These are phyloP conservation scores for Phataginus tetradactyla DNA, from an alignment of 2,797 vertebrate genomes.

Conservation along the genomic window DNA sequence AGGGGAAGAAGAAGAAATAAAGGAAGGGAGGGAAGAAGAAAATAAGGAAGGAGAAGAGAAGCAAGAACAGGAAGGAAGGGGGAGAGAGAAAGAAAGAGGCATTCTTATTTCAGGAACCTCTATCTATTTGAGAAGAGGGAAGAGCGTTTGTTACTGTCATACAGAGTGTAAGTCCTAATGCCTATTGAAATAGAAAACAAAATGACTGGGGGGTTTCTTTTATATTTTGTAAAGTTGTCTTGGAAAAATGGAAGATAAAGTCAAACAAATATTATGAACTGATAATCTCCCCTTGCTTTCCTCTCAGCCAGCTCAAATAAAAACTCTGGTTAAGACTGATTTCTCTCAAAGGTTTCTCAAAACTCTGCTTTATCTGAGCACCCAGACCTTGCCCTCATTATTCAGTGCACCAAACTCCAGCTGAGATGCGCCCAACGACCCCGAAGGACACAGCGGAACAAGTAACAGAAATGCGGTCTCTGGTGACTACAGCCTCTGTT, in stretches of 20 bases:
- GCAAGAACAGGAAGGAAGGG: rapidly evolving
- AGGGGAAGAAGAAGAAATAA: no score
- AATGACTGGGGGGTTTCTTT: background rate
- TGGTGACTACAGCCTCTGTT: background rate
- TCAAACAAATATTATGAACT: background rate
- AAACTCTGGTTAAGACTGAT: background rate
- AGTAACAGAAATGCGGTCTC: background rate
- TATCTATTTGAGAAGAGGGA: background rate
- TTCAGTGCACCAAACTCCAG: background rate
- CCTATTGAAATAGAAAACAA: background rate
- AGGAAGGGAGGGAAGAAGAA: rapidly evolving
- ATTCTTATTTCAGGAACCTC: background rate
- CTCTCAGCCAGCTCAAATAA: background rate
- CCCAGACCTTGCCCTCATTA: background rate
- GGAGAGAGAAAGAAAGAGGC: background rate
- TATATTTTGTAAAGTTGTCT: background rate
- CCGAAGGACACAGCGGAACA: background rate
- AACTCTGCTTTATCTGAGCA: background rate
- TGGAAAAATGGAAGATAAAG: background rate
- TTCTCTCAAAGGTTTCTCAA: background rate
- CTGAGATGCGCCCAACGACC: background rate
- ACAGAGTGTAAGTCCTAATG: background rate
- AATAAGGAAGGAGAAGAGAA: rapidly evolving
- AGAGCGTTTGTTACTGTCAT: background rate
- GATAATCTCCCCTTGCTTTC: conserved; percentile 43